phyloP scores from a whole-genome alignment of 2,888 invertebrate genomes.

The Agrilus cyanescens region DNA sequence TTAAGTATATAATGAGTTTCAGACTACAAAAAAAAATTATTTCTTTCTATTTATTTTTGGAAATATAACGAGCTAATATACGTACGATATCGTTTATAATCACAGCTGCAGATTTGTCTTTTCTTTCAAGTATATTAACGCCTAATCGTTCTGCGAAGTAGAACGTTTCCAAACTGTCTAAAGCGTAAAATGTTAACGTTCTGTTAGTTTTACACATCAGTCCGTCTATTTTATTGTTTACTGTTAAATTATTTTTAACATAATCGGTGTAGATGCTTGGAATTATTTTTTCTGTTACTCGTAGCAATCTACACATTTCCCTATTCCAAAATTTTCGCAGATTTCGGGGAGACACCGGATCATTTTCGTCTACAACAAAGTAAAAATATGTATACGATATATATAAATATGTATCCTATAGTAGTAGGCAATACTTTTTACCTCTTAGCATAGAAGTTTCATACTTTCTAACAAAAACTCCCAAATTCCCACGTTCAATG shows the following conservation, averaged over 20 bases:
- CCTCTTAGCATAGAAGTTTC: constrained; percentile 19
- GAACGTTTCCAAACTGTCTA: constrained; percentile 61
- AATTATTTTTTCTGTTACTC: constrained; percentile 13
- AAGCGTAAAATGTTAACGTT: constrained; percentile 51
- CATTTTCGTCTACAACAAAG: constrained; percentile 26
- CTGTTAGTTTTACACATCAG: constrained; percentile 45
- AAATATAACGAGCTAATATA: background rate
- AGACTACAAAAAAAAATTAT: constrained; percentile 42
- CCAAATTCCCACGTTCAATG: too few relatives aligned
- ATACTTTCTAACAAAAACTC: constrained; percentile 8
- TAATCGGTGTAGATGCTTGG: constrained; percentile 23
- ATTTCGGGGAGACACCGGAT: constrained; percentile 42
- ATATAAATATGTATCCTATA: background rate
- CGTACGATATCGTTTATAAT: constrained; percentile 59
- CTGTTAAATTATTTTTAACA: constrained; percentile 21
- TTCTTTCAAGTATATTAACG: constrained; percentile 47
- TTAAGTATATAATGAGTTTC: constrained; percentile 57
- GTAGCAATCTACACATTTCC: constrained; percentile 24
- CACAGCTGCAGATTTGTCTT: constrained; percentile 53
- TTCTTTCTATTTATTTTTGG: too few relatives aligned
- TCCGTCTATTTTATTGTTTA: constrained; percentile 36
- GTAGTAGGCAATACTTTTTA: constrained; percentile 4
- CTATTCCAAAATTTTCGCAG: constrained; percentile 26
- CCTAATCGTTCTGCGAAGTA: constrained; percentile 67
- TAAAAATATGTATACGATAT: background rate